A percentile compares a stretch with the other conserved stretches of the same genome.
phyloP scores from a whole-genome alignment of 2,113 vertebrate genomes.

The Aythya baeri region DNA sequence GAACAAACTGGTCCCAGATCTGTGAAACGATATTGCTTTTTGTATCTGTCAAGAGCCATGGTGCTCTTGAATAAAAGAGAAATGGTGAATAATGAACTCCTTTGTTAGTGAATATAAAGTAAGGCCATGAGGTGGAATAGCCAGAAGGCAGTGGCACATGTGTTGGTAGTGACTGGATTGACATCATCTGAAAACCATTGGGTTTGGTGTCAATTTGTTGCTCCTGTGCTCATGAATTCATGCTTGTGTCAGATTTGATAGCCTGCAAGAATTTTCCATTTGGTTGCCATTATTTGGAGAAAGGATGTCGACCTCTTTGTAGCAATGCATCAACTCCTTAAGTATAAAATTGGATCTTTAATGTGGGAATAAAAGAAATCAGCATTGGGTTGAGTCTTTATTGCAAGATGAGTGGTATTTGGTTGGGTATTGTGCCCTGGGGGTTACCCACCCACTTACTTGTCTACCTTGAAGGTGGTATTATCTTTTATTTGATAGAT shows the following conservation, averaged over 20 bases:
- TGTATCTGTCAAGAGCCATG: background rate
- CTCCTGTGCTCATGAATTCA: background rate
- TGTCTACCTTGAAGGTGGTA: background rate
- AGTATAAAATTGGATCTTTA: background rate
- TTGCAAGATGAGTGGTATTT: background rate
- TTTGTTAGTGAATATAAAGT: background rate
- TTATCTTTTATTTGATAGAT: background rate
- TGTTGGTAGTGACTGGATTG: background rate
- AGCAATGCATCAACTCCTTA: background rate
- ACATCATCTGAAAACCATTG: background rate
- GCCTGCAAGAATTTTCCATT: background rate
- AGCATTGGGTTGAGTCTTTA: background rate
- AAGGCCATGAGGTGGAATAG: background rate
- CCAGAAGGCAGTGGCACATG: accelerated
- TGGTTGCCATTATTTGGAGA: background rate
- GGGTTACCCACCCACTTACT: background rate
- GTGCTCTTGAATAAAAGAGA: background rate
- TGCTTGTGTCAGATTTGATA: background rate
- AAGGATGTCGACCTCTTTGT: background rate
- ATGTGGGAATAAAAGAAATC: background rate
- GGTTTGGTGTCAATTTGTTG: background rate
- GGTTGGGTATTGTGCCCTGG: background rate
- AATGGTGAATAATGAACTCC: background rate
- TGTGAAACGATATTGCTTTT: background rate
- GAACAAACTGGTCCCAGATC: background rate